These are phyloP conservation scores for Gymnoscopelus microlampas DNA, from an alignment of 2,797 vertebrate species.

Conservation along the genomic window DNA sequence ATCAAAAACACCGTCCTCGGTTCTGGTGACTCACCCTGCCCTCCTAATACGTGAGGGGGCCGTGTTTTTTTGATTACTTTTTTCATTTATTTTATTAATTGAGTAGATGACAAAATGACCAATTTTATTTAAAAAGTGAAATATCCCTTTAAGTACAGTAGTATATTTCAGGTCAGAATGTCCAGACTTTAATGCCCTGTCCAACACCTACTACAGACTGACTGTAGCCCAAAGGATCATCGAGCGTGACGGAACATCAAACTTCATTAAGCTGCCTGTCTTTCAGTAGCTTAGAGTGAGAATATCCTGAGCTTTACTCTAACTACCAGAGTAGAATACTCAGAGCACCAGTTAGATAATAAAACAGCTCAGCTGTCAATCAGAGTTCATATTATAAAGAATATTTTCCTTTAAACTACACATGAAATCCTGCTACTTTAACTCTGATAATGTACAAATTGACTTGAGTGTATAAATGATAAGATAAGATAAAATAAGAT, in stretches of 20 bases:
- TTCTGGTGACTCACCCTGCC: too few relatives aligned
- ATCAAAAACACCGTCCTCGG: too few relatives aligned
- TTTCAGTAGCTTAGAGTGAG: conserved; percentile 23
- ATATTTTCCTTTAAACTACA: conserved; percentile 31
- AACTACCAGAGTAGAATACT: conserved; percentile 25
- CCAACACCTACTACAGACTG: background rate
- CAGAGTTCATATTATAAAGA: conserved; percentile 19
- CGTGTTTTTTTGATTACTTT: too few relatives aligned
- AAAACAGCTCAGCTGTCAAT: conserved; percentile 35
- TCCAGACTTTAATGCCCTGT: background rate
- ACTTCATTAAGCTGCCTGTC: conserved; percentile 22
- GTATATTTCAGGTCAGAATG: too few relatives aligned
- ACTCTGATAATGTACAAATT: too few relatives aligned
- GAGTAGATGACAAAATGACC: too few relatives aligned
- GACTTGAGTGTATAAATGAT: too few relatives aligned
- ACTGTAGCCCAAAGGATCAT: background rate
- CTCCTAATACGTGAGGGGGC: too few relatives aligned
- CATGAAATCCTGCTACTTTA: background rate
- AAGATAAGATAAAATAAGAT: too few relatives aligned
- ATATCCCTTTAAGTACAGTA: background rate
- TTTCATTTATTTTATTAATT: too few relatives aligned
- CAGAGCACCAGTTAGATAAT: conserved; percentile 7
- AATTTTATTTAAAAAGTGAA: too few relatives aligned
- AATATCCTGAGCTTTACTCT: conserved; percentile 19
- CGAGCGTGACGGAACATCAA: conserved; percentile 21